Evolutionary conservation across 2,888 invertebrate species (phyloP).

Genomic region (Nemurella pictetii): DNA sequence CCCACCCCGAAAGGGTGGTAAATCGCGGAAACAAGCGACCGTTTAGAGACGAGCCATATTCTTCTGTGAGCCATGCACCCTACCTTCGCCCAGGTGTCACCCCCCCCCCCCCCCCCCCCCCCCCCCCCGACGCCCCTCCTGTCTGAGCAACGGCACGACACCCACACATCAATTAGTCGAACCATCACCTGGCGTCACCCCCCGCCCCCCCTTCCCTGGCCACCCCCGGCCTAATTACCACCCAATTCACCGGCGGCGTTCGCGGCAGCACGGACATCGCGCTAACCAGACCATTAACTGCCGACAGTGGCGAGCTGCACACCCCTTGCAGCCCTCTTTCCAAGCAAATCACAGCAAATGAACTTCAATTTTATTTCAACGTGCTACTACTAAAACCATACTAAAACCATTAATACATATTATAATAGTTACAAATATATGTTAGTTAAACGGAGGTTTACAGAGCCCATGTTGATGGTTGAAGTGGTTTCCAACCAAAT

Average conservation of each 20-base stretch:
- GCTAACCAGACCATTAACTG: not conserved
- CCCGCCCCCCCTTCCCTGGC: not conserved
- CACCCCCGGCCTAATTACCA: slow-evolving; percentile 15
- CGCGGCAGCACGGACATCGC: not conserved
- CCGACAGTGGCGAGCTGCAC: no score
- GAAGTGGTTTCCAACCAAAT: no score
- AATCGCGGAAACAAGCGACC: not conserved
- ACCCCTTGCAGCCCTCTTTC: no score
- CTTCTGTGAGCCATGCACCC: not conserved
- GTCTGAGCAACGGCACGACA: not conserved
- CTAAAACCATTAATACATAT: no score
- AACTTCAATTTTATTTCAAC: no score
- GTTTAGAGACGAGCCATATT: not conserved
- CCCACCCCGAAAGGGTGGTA: no score
- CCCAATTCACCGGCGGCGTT: not conserved
- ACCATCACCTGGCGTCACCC: not conserved
- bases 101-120: not conserved
- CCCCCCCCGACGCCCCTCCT: not conserved
- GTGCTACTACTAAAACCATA: no score
- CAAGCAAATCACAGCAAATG: no score
- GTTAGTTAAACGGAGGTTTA: no score
- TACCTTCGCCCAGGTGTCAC: not conserved
- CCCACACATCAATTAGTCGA: not conserved
- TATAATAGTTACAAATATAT: no score
- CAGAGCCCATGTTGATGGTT: no score